Evolutionary conservation across 2,797 vertebrate species (phyloP).

Genomic region (Rallus crepitans): DNA sequence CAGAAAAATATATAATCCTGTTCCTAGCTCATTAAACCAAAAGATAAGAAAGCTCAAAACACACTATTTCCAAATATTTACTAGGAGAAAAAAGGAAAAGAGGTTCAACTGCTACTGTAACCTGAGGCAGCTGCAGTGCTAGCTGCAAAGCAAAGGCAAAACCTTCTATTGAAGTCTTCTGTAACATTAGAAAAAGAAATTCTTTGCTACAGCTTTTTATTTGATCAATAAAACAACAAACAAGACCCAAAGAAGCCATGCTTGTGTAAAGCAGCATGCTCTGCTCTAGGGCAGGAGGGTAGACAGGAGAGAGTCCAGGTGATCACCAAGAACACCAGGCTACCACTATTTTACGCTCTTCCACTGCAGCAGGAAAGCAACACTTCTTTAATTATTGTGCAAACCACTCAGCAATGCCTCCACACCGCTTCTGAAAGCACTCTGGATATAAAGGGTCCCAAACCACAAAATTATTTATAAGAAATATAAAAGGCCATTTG

Average conservation of each 20-base stretch:
- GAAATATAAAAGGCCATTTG: not conserved
- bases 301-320: not conserved
- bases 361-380: not conserved
- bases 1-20: not conserved
- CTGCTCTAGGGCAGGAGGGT: not conserved
- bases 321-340: not conserved
- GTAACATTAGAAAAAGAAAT: not conserved
- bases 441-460: not conserved
- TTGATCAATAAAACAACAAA: not conserved
- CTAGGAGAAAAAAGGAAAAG: not conserved
- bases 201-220: not conserved
- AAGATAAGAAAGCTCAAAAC: not conserved
- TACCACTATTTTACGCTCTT: not conserved
- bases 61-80: not conserved
- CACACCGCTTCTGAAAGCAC: not conserved
- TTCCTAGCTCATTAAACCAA: not conserved
- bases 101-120: not conserved
- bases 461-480: not conserved
- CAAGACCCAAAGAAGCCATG: not conserved
- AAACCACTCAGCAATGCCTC: not conserved
- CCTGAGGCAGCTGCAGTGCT: not conserved
- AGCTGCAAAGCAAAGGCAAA: not conserved
- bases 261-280: not conserved
- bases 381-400: constrained; percentile 1
- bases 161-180: not conserved